Base-by-base conservation (phyloP, 1,140 invertebrate species). In the Arctopsyche grandis region DNA sequence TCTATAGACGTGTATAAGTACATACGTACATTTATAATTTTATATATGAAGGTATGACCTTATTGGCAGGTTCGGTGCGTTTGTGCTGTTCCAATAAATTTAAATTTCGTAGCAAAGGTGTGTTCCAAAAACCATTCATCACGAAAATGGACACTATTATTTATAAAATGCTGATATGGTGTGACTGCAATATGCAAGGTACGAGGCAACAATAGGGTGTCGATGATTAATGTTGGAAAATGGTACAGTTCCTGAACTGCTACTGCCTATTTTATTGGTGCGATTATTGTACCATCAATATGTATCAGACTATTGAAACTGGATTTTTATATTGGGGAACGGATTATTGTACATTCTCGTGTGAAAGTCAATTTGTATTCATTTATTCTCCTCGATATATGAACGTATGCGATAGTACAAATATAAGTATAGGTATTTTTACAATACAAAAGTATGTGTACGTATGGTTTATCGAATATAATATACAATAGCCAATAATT, bases 311-410 rank as follows among this genome's bases (percentile, higher is more conserved):
- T 46, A 52, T 38, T 52, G 22, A 63, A 71, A 80, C 66, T 48
- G 78, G 71, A 74, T 73, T 76, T 60, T 66, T 24, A 12, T 66
- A 26, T 66, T 46, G 46, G 29, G 21, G 26, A 70, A 56, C 38
- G 70, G 48, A 22, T 52, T 29, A 56, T 21, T 77, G 77, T 77
- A 66, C 69, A 74, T 81, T 81, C 66, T 78, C 76, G 71, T 81
- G 80, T 78, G 80, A 81, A 81, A 81, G 71, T 81, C 80, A 81
- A 81, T 78, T 78, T 78, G 76, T 78, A 81, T 81, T 78, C 77
- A 80, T 80, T 74, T 77, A 77, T 77, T 71, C 74, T 48, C 60
- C 71, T 38, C 29, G 7, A 38, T 60, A 52, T 63, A 78, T 16
- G 48, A 44, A 48, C 44, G 29, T 69, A 63, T 22, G 44, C 75